Percentiles rank a stretch among this genome's conserved stretches.
phyloP scores from a whole-genome alignment of 1,140 invertebrate species.

The Neotoxoptera formosana region DNA sequence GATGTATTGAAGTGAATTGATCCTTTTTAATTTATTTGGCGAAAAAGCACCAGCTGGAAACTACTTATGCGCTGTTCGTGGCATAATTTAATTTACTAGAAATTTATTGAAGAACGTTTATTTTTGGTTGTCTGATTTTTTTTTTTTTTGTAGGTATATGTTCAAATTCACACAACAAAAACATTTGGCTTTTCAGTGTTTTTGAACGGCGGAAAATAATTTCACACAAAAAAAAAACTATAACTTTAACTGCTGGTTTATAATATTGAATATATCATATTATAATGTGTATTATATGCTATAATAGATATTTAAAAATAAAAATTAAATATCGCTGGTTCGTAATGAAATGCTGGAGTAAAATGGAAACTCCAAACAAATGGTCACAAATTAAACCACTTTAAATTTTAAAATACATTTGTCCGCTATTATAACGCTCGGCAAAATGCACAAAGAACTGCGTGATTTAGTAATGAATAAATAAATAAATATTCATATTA shows the following conservation, averaged over 20 bases:
- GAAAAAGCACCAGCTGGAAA: constrained; percentile 4
- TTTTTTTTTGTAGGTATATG: not conserved
- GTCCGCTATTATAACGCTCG: not conserved
- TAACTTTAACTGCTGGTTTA: not conserved
- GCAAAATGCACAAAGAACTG: constrained; percentile 17
- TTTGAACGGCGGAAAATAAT: not conserved
- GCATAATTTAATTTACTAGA: not conserved
- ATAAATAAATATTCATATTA: constrained; percentile 10
- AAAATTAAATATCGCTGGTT: not conserved
- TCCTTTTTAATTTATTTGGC: not conserved
- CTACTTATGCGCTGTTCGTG: constrained; percentile 12
- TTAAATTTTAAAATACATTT: constrained; percentile 21
- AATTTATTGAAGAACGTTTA: constrained; percentile 4
- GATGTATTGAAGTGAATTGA: constrained; percentile 12
- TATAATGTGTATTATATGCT: not conserved
- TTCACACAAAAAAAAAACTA: not conserved
- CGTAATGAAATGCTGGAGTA: not conserved
- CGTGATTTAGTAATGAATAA: constrained; percentile 1
- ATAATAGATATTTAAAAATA: not conserved
- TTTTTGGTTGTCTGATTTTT: not conserved
- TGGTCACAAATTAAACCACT: not conserved
- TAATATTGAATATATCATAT: not conserved
- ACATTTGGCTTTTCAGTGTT: not conserved
- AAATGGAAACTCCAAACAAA: not conserved
- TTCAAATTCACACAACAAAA: not conserved